Conservation (phyloP, 2,888 invertebrate species). For the Unio delphinus region DNA sequence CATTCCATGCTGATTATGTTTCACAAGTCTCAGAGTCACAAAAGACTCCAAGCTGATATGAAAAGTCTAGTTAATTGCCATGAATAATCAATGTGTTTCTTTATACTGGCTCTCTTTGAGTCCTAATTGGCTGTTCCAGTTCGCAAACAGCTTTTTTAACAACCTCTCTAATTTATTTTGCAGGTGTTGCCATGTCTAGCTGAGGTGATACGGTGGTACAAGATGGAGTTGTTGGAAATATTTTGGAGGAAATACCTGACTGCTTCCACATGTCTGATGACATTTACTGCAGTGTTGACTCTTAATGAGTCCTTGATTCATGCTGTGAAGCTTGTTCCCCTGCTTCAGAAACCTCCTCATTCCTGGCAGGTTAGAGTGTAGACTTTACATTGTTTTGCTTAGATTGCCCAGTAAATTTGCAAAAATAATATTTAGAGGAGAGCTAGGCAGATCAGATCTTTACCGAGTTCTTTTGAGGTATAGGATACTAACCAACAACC, state of each 20-base stretch:
- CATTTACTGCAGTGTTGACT: conserved; percentile 52
- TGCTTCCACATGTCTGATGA: conserved; percentile 48
- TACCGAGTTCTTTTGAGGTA: background rate
- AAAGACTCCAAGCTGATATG: no score
- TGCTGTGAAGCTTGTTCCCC: conserved; percentile 47
- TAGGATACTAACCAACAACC: no score
- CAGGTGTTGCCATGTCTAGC: conserved; percentile 64
- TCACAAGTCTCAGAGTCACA: no score
- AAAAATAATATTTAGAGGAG: background rate
- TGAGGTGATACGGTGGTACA: conserved; percentile 67
- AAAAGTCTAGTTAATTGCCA: no score
- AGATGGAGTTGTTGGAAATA: conserved; percentile 55
- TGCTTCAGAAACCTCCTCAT: conserved; percentile 49
- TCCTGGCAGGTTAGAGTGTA: conserved; percentile 46
- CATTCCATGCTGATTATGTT: no score
- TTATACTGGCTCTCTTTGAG: no score
- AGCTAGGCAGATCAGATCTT: no score
- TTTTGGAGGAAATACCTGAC: conserved; percentile 53
- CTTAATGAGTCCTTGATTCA: conserved; percentile 60
- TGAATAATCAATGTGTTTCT: no score
- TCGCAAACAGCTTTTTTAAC: background rate
- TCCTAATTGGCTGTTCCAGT: background rate
- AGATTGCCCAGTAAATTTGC: no score
- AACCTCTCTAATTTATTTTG: conserved; percentile 2
- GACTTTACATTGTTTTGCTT: background rate